Percentiles rank a stretch among this genome's conserved stretches.
These are phyloP conservation scores for Sphyrna mokarran DNA, from an alignment of 2,113 vertebrate genomes.

Conservation along the genomic window DNA sequence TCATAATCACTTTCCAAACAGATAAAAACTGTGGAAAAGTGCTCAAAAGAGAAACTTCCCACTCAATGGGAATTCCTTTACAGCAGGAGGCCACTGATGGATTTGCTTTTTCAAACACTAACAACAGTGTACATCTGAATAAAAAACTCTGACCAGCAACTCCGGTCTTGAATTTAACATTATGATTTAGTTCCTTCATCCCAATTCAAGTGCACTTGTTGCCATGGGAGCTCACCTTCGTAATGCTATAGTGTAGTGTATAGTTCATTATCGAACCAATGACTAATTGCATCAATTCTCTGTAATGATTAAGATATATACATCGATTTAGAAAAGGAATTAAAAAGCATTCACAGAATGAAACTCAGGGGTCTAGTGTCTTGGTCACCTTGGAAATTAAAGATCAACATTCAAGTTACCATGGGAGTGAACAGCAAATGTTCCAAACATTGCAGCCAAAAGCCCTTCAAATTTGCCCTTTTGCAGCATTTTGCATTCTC, in stretches of 20 bases:
- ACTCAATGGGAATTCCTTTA: background rate
- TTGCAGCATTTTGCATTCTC: background rate
- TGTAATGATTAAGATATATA: background rate
- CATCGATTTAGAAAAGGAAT: background rate
- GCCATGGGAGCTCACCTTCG: background rate
- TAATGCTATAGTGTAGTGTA: background rate
- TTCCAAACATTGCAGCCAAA: background rate
- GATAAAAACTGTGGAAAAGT: background rate
- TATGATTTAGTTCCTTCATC: background rate
- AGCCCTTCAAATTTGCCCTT: background rate
- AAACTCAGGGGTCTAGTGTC: background rate
- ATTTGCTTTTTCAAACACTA: background rate
- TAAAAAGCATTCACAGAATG: background rate
- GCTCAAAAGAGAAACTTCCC: background rate
- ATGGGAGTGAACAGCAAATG: background rate
- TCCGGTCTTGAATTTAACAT: background rate
- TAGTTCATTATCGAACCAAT: background rate
- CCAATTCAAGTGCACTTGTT: background rate
- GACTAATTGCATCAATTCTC: background rate
- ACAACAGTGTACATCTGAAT: background rate
- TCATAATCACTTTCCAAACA: background rate
- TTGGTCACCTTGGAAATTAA: slow-evolving; percentile 13
- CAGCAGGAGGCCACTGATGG: background rate
- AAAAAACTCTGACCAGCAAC: background rate
- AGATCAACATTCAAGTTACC: background rate